These are phyloP conservation scores for Cyphomyrus discorhynchus DNA, from an alignment of 2,113 vertebrate species.

Conservation along the genomic window DNA sequence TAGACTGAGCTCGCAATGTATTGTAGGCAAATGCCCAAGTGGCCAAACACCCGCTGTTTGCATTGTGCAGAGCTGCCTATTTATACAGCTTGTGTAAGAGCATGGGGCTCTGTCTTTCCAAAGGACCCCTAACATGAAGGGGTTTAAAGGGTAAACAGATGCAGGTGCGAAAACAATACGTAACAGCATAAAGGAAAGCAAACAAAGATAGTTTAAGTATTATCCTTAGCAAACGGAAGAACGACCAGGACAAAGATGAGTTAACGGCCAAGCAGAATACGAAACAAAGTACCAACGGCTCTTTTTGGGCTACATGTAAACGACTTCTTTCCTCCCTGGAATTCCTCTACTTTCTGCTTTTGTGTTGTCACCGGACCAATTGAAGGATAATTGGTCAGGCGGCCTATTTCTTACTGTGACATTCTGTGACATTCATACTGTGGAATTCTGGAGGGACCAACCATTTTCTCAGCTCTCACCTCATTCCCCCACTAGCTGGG, in stretches of 20 bases:
- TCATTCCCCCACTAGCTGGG: not conserved
- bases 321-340: not conserved
- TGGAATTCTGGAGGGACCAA: not conserved
- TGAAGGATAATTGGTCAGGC: slow-evolving; percentile 10
- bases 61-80: not conserved
- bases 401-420: not conserved
- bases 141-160: not conserved
- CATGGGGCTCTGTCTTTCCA: not conserved
- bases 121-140: not conserved
- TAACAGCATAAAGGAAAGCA: not conserved
- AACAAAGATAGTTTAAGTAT: not conserved
- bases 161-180: not conserved
- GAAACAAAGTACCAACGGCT: not conserved
- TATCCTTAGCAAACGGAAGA: not conserved
- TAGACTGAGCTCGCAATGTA: not conserved
- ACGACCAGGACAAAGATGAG: not conserved
- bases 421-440: slow-evolving; percentile 15
- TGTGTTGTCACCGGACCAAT: not conserved
- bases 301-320: not conserved
- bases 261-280: not conserved
- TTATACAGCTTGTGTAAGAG: not conserved
- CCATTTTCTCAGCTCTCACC: not conserved
- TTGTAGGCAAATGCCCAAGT: not conserved
- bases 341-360: slow-evolving; percentile 2
- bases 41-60: not conserved